Evolutionary conservation across 2,113 vertebrate genomes (phyloP), one percentile per base, ranked within the genome.

Genomic region (Tylochromis polylepis): DNA sequence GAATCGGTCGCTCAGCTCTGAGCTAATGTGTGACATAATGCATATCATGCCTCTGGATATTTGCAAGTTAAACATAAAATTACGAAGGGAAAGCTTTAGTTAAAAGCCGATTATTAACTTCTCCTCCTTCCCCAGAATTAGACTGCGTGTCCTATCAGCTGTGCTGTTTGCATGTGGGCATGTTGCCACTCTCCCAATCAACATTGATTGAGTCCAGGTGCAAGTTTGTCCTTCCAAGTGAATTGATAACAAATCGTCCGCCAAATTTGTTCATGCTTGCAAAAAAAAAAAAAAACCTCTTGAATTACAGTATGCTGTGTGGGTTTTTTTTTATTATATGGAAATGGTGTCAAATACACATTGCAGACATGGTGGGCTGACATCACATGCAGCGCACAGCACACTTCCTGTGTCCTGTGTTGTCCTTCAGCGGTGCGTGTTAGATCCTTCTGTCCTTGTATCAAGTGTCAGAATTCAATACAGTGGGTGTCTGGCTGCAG

Each of bases 191-290:
- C 83, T 88, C 92, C 92, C 92, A 94, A 95, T 95, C 95, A 94
- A 53, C 85, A 55, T 3, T 93, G 94, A 95, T 93, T 92, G 92
- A 90, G 92, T 93, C 92, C 94, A 95, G 94, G 92, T 95, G 95
- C 92, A 36, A 51, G 90, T 92, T 90, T 94, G 94, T 95, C 93
- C 94, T 95, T 95, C 93, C 92, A 93, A 93, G 88, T 24, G 90
- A 94, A 90, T 92, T 51, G 67, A 93, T 94, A 93, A 55, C 89
- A 91, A 90, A 88, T 87, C 90, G 31, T 43, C 62, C 18, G 85
- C 67, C 84, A 60, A 62, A 86, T 88, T 36, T 88, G 86, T 65
- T 87, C 86, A 31, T 16, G 58, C 80, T 86, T 8, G 51, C 83
- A 70, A 79, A 83, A 72, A 78, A 87, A 83, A 12, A 11, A 0